phyloP scores from a whole-genome alignment of 1,140 invertebrate species.

The Heterodera carotae region DNA sequence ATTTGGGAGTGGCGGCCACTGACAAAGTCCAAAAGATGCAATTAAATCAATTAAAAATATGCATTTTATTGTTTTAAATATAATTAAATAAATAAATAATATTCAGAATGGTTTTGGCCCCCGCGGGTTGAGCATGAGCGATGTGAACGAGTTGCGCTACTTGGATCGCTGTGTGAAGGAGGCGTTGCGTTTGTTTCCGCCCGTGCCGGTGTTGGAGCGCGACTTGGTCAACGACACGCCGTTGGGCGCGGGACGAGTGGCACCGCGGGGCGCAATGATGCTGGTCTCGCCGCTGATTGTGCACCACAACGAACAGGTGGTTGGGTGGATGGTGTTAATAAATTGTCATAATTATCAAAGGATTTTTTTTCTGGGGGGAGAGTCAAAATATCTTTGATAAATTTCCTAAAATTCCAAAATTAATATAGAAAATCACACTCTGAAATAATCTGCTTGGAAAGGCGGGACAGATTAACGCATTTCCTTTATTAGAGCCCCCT shows the following conservation, averaged over 20 bases:
- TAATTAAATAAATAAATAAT: neutral
- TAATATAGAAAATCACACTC: too few relatives aligned
- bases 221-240: conserved; percentile 70
- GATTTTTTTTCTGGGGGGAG: too few relatives aligned
- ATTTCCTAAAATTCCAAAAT: too few relatives aligned
- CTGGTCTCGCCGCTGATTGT: conserved; percentile 72
- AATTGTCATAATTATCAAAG: neutral
- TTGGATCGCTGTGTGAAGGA: neutral
- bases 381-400: too few relatives aligned
- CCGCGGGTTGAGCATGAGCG: neutral
- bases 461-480: too few relatives aligned
- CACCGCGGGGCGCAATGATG: conserved; percentile 73
- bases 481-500: too few relatives aligned
- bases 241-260: conserved; percentile 58
- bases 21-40: neutral
- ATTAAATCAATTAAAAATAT: neutral
- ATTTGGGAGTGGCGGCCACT: conserved; percentile 40
- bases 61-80: neutral
- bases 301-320: conserved; percentile 73
- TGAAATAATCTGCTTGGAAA: too few relatives aligned
- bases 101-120: neutral
- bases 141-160: neutral
- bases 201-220: conserved; percentile 68
- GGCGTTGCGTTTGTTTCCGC: conserved; percentile 9
- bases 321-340: neutral